phyloP scores from a whole-genome alignment of 2,113 vertebrate species.

The Poecilia latipinna region DNA sequence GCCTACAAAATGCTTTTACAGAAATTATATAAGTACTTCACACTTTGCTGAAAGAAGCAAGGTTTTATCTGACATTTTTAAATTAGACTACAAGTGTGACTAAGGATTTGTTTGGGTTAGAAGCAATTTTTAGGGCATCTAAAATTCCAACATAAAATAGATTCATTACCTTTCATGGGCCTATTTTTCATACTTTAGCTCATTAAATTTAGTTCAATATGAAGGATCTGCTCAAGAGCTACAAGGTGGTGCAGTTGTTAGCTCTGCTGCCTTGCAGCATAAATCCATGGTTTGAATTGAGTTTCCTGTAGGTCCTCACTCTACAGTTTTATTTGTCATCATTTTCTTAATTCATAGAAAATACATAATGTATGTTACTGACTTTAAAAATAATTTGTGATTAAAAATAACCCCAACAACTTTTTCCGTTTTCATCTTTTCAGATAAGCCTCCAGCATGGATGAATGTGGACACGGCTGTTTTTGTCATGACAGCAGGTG shows the following conservation, averaged over 20 bases:
- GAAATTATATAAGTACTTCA: background rate
- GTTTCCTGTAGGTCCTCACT: too few relatives aligned
- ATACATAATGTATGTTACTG: too few relatives aligned
- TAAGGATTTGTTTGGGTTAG: background rate
- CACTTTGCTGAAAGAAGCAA: background rate
- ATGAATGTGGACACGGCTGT: slow-evolving; percentile 88
- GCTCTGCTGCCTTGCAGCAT: too few relatives aligned
- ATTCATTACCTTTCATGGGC: too few relatives aligned
- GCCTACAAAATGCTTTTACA: background rate
- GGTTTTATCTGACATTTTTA: too few relatives aligned
- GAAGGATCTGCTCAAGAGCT: background rate
- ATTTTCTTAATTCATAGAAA: too few relatives aligned
- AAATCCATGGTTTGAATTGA: too few relatives aligned
- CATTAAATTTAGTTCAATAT: background rate
- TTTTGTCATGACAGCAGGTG: slow-evolving; percentile 83
- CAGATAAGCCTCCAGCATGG: slow-evolving; percentile 84
- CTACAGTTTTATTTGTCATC: too few relatives aligned
- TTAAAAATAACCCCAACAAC: background rate
- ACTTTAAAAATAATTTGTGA: background rate
- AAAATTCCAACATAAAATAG: too few relatives aligned
- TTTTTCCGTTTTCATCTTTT: slow-evolving; percentile 26
- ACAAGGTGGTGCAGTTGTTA: background rate
- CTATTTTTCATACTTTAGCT: too few relatives aligned
- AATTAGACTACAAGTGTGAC: background rate
- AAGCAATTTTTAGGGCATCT: background rate